Percentiles rank a stretch among this genome's conserved stretches.
phyloP scores from a whole-genome alignment of 2,797 vertebrate species.

The Bucorvus abyssinicus region DNA sequence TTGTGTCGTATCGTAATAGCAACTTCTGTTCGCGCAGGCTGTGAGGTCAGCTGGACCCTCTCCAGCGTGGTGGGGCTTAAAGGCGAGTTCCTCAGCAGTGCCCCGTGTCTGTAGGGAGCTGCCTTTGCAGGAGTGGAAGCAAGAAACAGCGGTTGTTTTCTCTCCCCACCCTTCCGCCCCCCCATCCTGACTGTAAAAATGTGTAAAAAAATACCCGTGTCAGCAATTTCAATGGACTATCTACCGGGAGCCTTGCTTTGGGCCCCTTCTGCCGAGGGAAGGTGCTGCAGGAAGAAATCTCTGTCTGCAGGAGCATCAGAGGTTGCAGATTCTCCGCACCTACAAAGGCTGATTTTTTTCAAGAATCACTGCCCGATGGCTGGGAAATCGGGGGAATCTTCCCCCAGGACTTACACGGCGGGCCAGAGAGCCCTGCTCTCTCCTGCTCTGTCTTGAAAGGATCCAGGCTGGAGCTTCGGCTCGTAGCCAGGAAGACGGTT shows the following conservation, averaged over 20 bases:
- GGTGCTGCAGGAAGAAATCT: background rate
- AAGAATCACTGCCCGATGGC: background rate
- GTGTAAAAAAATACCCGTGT: background rate
- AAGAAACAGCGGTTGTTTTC: background rate
- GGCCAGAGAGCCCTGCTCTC: background rate
- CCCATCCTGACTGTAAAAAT: background rate
- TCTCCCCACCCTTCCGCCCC: background rate
- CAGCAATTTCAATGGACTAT: background rate
- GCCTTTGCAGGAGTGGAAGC: background rate
- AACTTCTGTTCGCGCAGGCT: background rate
- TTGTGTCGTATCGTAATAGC: background rate
- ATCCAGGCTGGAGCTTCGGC: background rate
- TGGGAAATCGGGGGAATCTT: background rate
- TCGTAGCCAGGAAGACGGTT: background rate
- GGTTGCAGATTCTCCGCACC: background rate
- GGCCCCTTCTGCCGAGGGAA: background rate
- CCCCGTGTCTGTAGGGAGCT: fast-evolving
- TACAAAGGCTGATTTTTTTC: background rate
- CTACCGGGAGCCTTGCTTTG: background rate
- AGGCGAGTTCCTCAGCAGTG: background rate
- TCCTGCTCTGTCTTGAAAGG: background rate
- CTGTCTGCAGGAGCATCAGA: background rate
- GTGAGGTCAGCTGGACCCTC: background rate
- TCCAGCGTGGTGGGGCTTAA: fast-evolving
- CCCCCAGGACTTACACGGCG: background rate